Evolutionary conservation across 2,888 invertebrate genomes (phyloP), one percentile per base, ranked within the genome.

Genomic region (Cataglyphis rosenhaueri): DNA sequence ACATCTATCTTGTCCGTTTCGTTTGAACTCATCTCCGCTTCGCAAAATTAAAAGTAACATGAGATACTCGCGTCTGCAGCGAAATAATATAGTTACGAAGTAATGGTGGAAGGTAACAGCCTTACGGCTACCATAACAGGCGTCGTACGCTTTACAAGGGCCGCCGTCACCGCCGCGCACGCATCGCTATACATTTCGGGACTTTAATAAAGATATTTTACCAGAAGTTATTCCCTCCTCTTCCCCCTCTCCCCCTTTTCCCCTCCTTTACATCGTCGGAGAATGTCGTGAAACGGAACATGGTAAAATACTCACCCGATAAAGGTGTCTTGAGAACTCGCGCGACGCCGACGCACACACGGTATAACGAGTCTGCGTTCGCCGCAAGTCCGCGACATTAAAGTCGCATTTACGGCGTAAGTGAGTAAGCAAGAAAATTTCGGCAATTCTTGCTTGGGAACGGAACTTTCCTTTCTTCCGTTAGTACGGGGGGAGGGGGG

Each of bases 381-480:
- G 32, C 18, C 32, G 25, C 44, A 70, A 79, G 48, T 44, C 35
- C 44, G 57, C 59, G 44, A 79, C 59, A 59, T 48, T 70, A 59
- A 70, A 70, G 78, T 79, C 59, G 70, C 78, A 79, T 48, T 78
- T 68, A 59, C 57, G 70, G 35, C 18, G 35, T 32, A 55, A 44
- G 57, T 25, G 59, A 70, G 70, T 70, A 59, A 70, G 78, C 78
- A 70, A 59, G 59, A 70, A 52, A 52, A 79, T 79, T 70, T 70
- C 68, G 59, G 35, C 59, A 29, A 59, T 70, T 25, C 68, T 68
- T 68, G 57, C 41, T 25, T 21, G 59, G 8, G 0, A 68, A 41
- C 29, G n/a, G 21, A 38, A 68, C 41, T 79, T 48, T 15, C 25
- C n/a, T 41, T 29, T 29, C 32, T 21, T 21, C 41, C 21, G 18